Evolutionary conservation across 2,888 invertebrate genomes (phyloP), one percentile per base, ranked within the genome.

Genomic region (Carpatolechia fugitivella): DNA sequence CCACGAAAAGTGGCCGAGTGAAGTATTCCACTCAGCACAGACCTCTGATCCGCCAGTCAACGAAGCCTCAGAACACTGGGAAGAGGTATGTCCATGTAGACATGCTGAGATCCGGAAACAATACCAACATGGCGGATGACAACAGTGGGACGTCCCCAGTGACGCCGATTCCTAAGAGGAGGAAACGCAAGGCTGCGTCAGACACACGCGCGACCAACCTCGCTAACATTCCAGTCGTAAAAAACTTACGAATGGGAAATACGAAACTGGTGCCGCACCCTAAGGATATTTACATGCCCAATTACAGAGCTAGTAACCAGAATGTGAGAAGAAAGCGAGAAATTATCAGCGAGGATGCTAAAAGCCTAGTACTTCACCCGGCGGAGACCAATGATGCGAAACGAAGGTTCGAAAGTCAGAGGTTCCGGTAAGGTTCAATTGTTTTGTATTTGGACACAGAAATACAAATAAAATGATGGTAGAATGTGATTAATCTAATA

Each of bases 1-100:
- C 80, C 0, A 82, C 83, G 0, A 78, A 76, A 56, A 64, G 63
- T 0, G 79, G 82, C 0, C 3, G 46, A 0, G 69, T 78, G 0
- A 58, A 13, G 3, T 55, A 74, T 59, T 76, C 73, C 0, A 82
- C 84, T 0, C 64, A 81, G 6, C 76, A 82, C 16, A 64, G 78
- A 54, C 85, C 85, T 0, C 3, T 55, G 0, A 63, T 64, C 3
- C 4, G 10, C 3, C 66, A 65, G 14, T 75, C 78, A 0, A 85
- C 84, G 0, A 74, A 66, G 29, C 16, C 14, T 1, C 14, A 10
- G 16, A 0, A 7, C 61, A 74, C 18, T 13, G 30, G 7, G 8
- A 47, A 7, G 10, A 14, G 10, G 1, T n/a, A 14, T 16, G 13
- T 14, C 16, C 14, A 3, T 16, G 47, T 11, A 0, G 0, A 8